These are phyloP conservation scores for Tyrannus savana DNA, from an alignment of 2,113 vertebrate species.

Conservation along the genomic window DNA sequence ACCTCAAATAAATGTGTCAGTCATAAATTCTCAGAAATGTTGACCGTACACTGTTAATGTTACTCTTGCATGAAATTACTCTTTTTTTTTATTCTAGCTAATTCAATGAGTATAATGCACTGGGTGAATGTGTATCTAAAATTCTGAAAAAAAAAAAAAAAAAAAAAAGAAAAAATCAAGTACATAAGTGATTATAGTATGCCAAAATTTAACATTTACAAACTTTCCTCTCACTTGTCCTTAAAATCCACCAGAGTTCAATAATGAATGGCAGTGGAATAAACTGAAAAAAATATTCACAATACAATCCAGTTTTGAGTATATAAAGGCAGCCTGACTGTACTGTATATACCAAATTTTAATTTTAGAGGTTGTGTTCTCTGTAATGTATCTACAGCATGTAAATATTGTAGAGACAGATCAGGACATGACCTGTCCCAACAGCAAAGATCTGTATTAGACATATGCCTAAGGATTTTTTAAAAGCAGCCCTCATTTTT, in stretches of 20 bases:
- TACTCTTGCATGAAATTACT: constrained; percentile 10
- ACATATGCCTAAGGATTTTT: not conserved
- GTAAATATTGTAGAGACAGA: not conserved
- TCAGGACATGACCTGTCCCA: not conserved
- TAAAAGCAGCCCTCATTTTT: not conserved
- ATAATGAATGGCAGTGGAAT: not conserved
- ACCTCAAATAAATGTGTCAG: constrained; percentile 43
- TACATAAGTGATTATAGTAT: not conserved
- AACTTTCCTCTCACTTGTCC: not conserved
- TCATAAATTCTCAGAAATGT: constrained; percentile 64
- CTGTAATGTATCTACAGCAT: not conserved
- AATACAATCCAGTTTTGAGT: not conserved
- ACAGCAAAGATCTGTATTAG: not conserved
- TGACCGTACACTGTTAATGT: not conserved
- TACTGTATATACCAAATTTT: not conserved
- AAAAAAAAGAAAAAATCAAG: not conserved
- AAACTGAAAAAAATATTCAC: not conserved
- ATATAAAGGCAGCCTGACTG: not conserved
- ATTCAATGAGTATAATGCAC: not conserved
- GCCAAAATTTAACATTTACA: not conserved
- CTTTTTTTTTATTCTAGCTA: not conserved
- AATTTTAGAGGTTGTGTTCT: not conserved
- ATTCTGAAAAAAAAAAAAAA: not conserved
- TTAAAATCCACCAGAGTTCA: not conserved
- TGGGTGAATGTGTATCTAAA: not conserved